Conservation (phyloP, 2,113 vertebrate species). For the Callaeas wilsoni region DNA sequence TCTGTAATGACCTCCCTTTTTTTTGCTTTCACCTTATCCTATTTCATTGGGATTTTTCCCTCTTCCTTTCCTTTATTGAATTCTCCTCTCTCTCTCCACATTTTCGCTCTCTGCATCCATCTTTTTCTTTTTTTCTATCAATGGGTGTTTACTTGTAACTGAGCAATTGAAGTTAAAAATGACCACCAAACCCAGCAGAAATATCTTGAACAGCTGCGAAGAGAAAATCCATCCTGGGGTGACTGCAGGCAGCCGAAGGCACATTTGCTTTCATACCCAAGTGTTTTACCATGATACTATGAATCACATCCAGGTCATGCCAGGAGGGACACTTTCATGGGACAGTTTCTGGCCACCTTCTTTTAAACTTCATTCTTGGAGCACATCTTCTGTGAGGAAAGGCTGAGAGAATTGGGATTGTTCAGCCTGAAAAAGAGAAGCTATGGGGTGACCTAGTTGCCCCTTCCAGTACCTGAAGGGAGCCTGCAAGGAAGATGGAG, state of each 20-base stretch:
- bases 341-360: neutral
- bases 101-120: neutral
- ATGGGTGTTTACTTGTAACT: neutral
- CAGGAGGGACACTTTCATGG: neutral
- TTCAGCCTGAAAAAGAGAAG: neutral
- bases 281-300: neutral
- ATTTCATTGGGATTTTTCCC: neutral
- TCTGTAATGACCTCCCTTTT: neutral
- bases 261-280: neutral
- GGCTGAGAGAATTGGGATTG: neutral
- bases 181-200: neutral
- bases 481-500: neutral
- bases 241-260: neutral
- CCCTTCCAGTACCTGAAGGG: neutral
- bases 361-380: neutral
- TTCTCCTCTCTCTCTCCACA: neutral
- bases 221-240: neutral
- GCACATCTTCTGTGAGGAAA: neutral
- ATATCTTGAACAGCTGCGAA: neutral
- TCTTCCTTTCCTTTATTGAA: neutral
- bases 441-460: too few relatives aligned
- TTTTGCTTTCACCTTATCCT: conserved; percentile 10
- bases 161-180: neutral
- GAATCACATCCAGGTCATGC: neutral
- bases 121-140: neutral